phyloP scores from a whole-genome alignment of 2,113 vertebrate genomes.

The Scatophagus argus region DNA sequence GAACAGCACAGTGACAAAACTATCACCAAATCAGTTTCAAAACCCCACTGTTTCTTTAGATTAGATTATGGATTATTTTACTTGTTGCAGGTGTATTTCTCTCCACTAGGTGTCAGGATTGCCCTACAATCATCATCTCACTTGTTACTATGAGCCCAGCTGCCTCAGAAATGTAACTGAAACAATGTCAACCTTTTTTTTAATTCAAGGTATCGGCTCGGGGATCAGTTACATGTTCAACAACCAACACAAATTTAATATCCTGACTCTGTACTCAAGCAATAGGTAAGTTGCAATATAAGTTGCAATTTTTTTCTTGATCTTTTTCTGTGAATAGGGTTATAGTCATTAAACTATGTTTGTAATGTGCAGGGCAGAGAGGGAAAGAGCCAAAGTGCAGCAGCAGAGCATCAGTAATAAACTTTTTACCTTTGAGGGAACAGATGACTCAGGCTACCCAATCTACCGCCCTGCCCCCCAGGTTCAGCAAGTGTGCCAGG shows the following conservation, averaged over 20 bases:
- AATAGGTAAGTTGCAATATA: slow-evolving; percentile 56
- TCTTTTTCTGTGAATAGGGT: neutral
- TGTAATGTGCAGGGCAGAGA: slow-evolving; percentile 86
- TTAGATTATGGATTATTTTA: no score
- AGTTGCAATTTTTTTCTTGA: neutral
- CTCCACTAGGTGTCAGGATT: slow-evolving; percentile 55
- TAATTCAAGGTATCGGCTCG: slow-evolving; percentile 72
- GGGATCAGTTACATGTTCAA: slow-evolving; percentile 79
- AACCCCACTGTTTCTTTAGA: no score
- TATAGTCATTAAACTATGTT: neutral
- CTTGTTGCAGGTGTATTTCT: slow-evolving; percentile 4
- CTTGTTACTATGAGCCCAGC: neutral
- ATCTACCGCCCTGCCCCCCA: slow-evolving; percentile 87
- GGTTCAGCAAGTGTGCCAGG: slow-evolving; percentile 91
- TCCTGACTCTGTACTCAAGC: slow-evolving; percentile 80
- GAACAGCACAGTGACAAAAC: neutral
- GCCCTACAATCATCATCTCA: neutral
- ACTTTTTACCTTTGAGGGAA: slow-evolving; percentile 86
- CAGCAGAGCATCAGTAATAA: slow-evolving; percentile 87
- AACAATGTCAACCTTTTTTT: neutral
- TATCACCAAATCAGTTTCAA: neutral
- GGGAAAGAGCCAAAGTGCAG: slow-evolving; percentile 88
- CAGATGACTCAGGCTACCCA: slow-evolving; percentile 72
- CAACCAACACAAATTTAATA: slow-evolving; percentile 77
- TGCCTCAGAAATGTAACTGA: neutral